Base-by-base conservation (phyloP, 2,113 vertebrate species). In the Gambusia affinis region DNA sequence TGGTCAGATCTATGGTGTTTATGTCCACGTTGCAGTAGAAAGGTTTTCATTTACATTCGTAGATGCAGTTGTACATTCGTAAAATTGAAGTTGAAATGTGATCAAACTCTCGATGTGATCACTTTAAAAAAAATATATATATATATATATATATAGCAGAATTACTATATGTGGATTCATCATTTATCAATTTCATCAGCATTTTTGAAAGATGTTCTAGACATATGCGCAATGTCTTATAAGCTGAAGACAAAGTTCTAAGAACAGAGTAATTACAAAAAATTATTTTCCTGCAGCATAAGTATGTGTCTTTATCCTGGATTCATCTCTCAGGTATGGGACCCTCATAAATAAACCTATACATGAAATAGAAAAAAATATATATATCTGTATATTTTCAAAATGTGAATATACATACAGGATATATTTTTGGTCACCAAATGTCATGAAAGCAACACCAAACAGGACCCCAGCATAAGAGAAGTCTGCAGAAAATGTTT, bases 1-100 rank as follows among this genome's bases (percentile, higher is more conserved):
- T 8, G 44, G 64, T 74, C 57, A 37, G 61, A 67, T 63, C 75
- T 75, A 35, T 67, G 17, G 12, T 27, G 35, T 67, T 79, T 70
- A 7, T 66, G 70, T 67, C 78, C 61, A 79, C 37, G 42, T 0
- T 71, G 44, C 64, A 37, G 73, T 44, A 67, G 61, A 61, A 39
- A 35, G 51, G 24, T 17, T 29, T 19, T 72, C 4, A 51, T 31
- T 28, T 69, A 44, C 29, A 47, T 47, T 44, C 42, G 4, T 44
- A 54, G 5, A 5, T 54, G 17, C 22, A 8, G 47, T 8, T 54
- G 4, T 8, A 35, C 33, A 8, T 35, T 37, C 10, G 10, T 24
- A 8, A n/a, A 57, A 57, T 3, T 57, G 24, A 57, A n/a, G 51
- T 24, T 24, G 22, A 57, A 8, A 57, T 57, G 19, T 57, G 51